These are phyloP conservation scores for Tetragonisca angustula DNA, from an alignment of 2,888 invertebrate species.

Conservation along the genomic window DNA sequence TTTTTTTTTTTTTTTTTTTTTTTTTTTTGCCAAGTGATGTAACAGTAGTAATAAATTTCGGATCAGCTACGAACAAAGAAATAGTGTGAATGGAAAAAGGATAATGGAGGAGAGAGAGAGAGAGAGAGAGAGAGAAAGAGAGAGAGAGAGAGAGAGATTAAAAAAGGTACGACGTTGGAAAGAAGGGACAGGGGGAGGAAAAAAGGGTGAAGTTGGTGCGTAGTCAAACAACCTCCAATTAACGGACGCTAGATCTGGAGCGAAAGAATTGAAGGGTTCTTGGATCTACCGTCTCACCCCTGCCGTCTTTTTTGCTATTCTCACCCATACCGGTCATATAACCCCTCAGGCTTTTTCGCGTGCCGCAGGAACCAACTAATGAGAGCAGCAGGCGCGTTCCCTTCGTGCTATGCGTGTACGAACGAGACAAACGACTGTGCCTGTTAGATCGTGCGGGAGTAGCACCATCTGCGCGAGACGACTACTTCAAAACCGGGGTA, in stretches of 20 bases:
- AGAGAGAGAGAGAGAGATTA: too few species aligned
- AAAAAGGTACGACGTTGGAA: neutral
- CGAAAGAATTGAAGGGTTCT: constrained; percentile 82
- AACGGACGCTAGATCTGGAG: constrained; percentile 81
- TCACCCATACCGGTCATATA: constrained; percentile 59
- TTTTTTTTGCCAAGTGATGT: neutral
- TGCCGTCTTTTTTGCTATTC: constrained; percentile 57
- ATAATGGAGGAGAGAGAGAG: neutral
- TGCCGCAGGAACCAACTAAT: constrained; percentile 68
- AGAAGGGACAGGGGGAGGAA: constrained; percentile 12
- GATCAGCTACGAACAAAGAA: neutral
- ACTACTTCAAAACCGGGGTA: constrained; percentile 31
- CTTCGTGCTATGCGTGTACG: constrained; percentile 26
- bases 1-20: too few species aligned
- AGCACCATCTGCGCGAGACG: constrained; percentile 62
- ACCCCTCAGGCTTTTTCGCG: constrained; percentile 59
- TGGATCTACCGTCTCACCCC: constrained; percentile 65
- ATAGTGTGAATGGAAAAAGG: too few species aligned
- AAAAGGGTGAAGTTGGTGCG: constrained; percentile 52
- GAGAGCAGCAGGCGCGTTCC: constrained; percentile 68
- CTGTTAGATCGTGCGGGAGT: constrained; percentile 48
- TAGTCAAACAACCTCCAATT: constrained; percentile 80
- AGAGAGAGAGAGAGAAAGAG: neutral
- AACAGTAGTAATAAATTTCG: neutral
- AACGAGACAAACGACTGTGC: constrained; percentile 43